Evolutionary conservation across 2,797 vertebrate genomes (phyloP), one percentile per base, ranked within the genome.

Genomic region (Sphenodon punctatus): DNA sequence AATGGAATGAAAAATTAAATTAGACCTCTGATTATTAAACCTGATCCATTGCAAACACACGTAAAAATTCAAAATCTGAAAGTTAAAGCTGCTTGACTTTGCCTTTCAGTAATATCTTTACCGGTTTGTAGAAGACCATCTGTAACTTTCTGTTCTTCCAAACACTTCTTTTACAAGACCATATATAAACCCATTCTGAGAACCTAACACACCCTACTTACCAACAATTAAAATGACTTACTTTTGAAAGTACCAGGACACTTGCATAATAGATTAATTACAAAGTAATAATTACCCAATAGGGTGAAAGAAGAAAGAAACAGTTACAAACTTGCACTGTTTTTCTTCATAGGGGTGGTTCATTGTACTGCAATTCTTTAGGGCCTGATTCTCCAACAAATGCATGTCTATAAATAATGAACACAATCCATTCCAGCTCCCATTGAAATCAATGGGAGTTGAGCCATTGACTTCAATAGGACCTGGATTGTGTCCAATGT

Each of bases 221-320:
- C 70, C 89, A 77, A 78, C 82, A 92, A 89, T 91, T 92, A 93
- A 81, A 79, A 80, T 91, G 89, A 92, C 91, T 91, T 87, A 83
- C 82, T 92, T 89, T 87, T n/a, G n/a, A 77, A 79, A 87, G 87
- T 69, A 77, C 76, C 84, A 61, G 92, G 89, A 92, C 89, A 91
- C 88, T 91, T 89, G 74, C 88, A 92, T 88, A 91, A 87, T 88
- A 84, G 86, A 78, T 92, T 92, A 93, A 92, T 92, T 91, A 77
- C 67, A 84, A 89, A 92, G 82, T 87, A 87, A n/a, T n/a, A 82
- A 82, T 90, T 91, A 87, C 92, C 53, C 25, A 53, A 27, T 53
- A 53, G 49, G n/a, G 15, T 89, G 88, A 82, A 92, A 88, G 87
- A 86, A 87, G 86, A 84, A 92, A 91, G n/a, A 89, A 86, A 87